Conservation (phyloP, 1,140 invertebrate genomes). For the Ericerus pela region DNA sequence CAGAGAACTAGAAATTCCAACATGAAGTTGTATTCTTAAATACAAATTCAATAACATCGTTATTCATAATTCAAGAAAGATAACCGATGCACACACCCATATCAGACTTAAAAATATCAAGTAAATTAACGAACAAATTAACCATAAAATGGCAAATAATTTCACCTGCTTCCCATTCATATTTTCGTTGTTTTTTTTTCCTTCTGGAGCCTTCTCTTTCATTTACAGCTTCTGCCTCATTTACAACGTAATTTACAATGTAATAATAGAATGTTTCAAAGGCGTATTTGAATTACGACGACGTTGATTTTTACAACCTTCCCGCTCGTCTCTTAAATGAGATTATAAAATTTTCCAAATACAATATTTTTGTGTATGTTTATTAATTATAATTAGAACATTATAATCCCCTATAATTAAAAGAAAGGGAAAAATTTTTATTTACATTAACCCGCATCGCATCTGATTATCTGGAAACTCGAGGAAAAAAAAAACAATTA, state of each 20-base stretch:
- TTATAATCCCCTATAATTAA: not conserved
- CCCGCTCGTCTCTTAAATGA: not conserved
- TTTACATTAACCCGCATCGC: not conserved
- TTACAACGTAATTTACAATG: too few relatives aligned
- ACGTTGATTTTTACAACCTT: not conserved
- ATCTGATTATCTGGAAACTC: not conserved
- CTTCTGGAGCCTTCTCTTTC: too few relatives aligned
- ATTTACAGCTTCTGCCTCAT: too few relatives aligned
- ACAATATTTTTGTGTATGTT: not conserved
- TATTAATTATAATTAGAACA: not conserved
- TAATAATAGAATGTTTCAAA: not conserved
- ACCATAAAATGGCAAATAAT: not conserved
- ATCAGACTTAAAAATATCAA: too few relatives aligned
- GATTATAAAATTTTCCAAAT: not conserved
- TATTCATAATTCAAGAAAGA: too few relatives aligned
- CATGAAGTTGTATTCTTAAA: too few relatives aligned
- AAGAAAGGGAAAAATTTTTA: not conserved
- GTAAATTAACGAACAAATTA: too few relatives aligned
- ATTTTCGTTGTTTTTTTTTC: too few relatives aligned
- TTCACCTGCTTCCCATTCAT: not conserved
- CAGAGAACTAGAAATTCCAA: too few relatives aligned
- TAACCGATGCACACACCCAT: too few relatives aligned
- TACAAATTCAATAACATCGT: too few relatives aligned
- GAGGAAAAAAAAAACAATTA: too few relatives aligned
- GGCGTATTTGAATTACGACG: not conserved